A percentile compares a stretch with the other conserved stretches of the same genome.
Evolutionary conservation across 2,113 vertebrate species (phyloP).

Genomic region (Elephantulus edwardii): DNA sequence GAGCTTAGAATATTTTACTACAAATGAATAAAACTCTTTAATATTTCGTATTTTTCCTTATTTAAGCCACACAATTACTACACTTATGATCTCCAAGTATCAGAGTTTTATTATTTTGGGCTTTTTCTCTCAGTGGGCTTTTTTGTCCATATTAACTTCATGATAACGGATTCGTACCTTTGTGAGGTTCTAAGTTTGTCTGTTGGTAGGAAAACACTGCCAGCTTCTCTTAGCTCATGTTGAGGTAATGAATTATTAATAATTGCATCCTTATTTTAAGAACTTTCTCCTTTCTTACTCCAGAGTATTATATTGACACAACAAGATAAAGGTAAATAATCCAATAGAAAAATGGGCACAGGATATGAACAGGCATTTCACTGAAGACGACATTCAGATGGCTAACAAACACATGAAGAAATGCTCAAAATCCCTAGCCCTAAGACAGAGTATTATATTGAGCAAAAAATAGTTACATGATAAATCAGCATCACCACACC

Average conservation of each 20-base stretch:
- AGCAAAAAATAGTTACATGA: neutral
- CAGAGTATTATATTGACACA: no score
- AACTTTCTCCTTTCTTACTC: conserved; percentile 4
- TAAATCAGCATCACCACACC: neutral
- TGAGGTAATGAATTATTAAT: conserved; percentile 42
- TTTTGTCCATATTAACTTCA: neutral
- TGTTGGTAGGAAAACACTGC: neutral
- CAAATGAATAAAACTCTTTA: conserved; percentile 40
- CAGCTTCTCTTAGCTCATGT: neutral
- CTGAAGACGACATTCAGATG: no score
- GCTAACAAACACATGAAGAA: no score
- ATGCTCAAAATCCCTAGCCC: no score
- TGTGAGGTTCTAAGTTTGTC: neutral
- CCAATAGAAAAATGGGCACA: no score
- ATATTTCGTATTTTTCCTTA: neutral
- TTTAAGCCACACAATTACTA: conserved; percentile 5
- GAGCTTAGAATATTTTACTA: neutral
- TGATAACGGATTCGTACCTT: neutral
- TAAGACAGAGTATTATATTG: neutral
- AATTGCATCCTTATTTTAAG: conserved; percentile 31
- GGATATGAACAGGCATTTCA: no score
- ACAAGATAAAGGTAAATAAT: no score
- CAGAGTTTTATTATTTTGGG: conserved; percentile 26
- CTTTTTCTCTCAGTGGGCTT: neutral
- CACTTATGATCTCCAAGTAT: neutral